phyloP scores from a whole-genome alignment of 2,888 invertebrate species.

The Acanthopleura granulata region DNA sequence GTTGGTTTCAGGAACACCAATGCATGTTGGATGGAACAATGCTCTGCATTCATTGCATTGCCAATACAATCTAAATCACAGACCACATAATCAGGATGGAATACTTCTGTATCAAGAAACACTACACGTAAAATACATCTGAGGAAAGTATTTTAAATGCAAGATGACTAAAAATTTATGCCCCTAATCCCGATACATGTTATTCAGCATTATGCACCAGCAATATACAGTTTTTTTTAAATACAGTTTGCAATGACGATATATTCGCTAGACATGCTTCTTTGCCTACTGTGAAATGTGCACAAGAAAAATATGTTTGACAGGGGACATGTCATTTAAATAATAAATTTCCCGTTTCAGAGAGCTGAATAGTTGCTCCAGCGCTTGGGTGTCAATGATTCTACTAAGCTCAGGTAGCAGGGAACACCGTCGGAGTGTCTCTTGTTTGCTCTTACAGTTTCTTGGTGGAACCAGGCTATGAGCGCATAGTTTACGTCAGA shows the following conservation, averaged over 20 bases:
- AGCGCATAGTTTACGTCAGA: not conserved
- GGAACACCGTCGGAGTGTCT: not conserved
- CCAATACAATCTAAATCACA: no score
- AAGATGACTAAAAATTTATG: no score
- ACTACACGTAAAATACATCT: no score
- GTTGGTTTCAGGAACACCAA: not conserved
- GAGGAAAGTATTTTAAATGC: no score
- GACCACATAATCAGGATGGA: no score
- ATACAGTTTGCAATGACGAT: no score
- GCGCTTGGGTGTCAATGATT: not conserved
- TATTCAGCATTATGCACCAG: no score
- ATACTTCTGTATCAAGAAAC: no score
- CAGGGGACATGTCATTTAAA: not conserved
- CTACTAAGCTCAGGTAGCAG: not conserved
- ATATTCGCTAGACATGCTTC: no score
- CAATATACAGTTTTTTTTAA: no score
- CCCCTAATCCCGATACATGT: no score
- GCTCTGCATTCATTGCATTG: not conserved
- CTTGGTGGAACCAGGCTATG: not conserved
- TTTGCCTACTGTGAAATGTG: no score
- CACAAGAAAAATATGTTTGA: not conserved
- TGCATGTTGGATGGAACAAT: not conserved
- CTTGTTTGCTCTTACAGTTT: not conserved
- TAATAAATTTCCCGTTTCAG: not conserved
- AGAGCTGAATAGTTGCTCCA: not conserved